Percentiles rank a stretch among this genome's conserved stretches.
These are phyloP conservation scores for Atherix ibis DNA, from an alignment of 2,888 invertebrate species.

Conservation along the genomic window DNA sequence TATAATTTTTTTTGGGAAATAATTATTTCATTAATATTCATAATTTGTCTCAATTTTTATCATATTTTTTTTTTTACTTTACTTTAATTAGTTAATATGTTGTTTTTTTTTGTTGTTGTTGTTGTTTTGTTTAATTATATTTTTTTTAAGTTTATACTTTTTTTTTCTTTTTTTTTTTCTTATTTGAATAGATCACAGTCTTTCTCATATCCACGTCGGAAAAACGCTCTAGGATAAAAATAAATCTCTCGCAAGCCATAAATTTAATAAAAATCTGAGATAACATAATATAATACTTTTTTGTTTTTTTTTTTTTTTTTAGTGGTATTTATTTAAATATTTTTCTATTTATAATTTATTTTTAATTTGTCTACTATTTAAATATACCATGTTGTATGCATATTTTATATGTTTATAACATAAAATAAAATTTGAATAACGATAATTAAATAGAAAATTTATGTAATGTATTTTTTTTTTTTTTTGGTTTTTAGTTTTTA, in stretches of 20 bases:
- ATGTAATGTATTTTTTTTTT: conserved; percentile 6
- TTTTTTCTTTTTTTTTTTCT: conserved; percentile 7
- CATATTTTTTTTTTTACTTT: too few relatives aligned
- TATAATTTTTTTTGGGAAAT: too few relatives aligned
- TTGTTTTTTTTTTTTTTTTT: conserved; percentile 4
- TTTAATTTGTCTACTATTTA: conserved; percentile 2
- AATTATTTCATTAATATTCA: too few relatives aligned
- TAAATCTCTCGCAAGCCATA: conserved; percentile 1
- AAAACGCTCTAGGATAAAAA: conserved; percentile 10
- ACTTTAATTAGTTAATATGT: too few relatives aligned
- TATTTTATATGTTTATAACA: too few relatives aligned
- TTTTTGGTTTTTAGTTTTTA: conserved; percentile 3
- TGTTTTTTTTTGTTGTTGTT: too few relatives aligned
- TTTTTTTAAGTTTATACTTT: neutral
- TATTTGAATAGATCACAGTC: conserved; percentile 12
- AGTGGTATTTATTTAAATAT: conserved; percentile 3
- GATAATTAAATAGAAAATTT: neutral
- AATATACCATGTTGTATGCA: neutral
- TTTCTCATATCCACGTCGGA: conserved; percentile 12
- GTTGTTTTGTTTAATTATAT: too few relatives aligned
- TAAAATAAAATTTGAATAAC: conserved; percentile 1
- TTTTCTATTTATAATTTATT: conserved; percentile 4
- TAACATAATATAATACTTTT: conserved; percentile 5
- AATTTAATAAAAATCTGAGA: neutral
- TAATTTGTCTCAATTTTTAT: too few relatives aligned